Evolutionary conservation across 2,797 vertebrate species (phyloP), one percentile per base, ranked within the genome.

Genomic region (Peromyscus attwateri): DNA sequence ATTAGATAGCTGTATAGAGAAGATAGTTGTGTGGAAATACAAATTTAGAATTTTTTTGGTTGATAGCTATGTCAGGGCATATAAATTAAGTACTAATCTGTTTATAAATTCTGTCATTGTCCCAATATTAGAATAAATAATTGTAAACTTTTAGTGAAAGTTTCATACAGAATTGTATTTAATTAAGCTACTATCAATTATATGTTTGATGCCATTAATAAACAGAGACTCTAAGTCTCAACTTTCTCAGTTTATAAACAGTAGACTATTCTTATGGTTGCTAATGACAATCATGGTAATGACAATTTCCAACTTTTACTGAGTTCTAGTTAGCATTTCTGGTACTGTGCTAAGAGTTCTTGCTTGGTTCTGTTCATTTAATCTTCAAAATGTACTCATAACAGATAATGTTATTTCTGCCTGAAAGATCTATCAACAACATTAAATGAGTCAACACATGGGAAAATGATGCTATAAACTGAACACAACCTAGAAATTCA

Each of bases 401-500:
- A 95, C 66, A 92, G 85, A 94, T 92, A 90, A 89, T 88, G 91
- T 94, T 92, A 92, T 62, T 95, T 97, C 66, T 91, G 60, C 73
- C 43, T 94, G 55, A 77, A 46, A 91, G 66, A 76, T 79, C 85
- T 91, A 64, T 95, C 89, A 91, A 88, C 57, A 84, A 27, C 19
- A 89, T 89, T 96, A 89, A 96, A 93, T 95, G 52, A 95, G 34
- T 64, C 80, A 90, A 85, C 19, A 80, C 17, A 92, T 29, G 87
- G 31, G 34, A 94, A 95, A 92, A 92, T 95, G 75, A 21, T 90
- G n/a, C n/a, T 92, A 43, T 96, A 91, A 96, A 85, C 34, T 34
- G 46, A 96, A 94, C 12, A 91, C n/a, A 97, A 85, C 12, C 27
- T 68, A 83, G 66, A 92, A 83, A 84, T 4, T 43, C 13, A 94